Conservation (phyloP, 2,888 invertebrate genomes). For the Crematogaster levior region DNA sequence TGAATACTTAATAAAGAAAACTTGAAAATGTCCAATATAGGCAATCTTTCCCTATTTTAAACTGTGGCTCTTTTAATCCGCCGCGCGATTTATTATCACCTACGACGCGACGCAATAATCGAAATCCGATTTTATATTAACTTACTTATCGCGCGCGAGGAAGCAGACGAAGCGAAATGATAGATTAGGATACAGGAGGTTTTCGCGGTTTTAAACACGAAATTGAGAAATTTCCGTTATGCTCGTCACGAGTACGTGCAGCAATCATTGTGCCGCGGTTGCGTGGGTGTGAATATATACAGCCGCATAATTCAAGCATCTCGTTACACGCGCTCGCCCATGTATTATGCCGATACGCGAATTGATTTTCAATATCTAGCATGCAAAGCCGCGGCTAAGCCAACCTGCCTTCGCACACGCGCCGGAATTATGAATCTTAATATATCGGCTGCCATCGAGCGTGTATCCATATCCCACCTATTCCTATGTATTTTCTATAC, state of each 20-base stretch:
- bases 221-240: constrained; percentile 52
- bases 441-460: neutral
- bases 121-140: constrained; percentile 12
- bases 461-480: neutral
- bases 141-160: neutral
- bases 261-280: constrained; percentile 27
- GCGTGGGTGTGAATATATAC: constrained; percentile 37
- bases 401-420: neutral
- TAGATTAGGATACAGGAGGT: constrained; percentile 27
- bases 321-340: constrained; percentile 27
- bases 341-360: constrained; percentile 33
- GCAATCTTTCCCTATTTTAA: no score
- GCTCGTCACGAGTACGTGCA: constrained; percentile 6
- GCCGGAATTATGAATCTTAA: constrained; percentile 37
- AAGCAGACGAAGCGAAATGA: neutral
- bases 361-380: constrained; percentile 53
- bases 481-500: neutral
- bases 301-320: constrained; percentile 53
- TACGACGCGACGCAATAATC: neutral
- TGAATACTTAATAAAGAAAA: no score
- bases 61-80: neutral
- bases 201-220: constrained; percentile 27
- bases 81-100: constrained; percentile 27
- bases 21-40: no score
- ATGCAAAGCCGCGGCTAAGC: constrained; percentile 9